Percentiles rank a stretch among this genome's conserved stretches.
These are phyloP conservation scores for Orientallactaga bullata DNA, from an alignment of 2,113 vertebrate species.

Conservation along the genomic window DNA sequence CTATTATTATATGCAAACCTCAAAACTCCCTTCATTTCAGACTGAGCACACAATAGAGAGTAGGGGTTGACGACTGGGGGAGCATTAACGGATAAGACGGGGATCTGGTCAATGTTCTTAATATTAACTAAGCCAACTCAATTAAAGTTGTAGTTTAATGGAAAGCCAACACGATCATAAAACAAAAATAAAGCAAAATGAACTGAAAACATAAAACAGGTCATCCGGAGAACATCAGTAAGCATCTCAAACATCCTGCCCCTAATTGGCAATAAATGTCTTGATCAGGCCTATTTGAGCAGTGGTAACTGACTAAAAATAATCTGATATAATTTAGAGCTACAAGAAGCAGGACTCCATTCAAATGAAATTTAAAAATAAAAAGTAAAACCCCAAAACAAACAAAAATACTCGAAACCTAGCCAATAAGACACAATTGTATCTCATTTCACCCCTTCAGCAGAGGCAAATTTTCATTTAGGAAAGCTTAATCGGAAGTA, in stretches of 20 bases:
- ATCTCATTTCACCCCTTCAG: slow-evolving; percentile 38
- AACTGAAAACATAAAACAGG: slow-evolving; percentile 72
- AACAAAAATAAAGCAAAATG: slow-evolving; percentile 78
- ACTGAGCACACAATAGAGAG: not conserved
- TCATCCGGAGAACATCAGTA: slow-evolving; percentile 80
- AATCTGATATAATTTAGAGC: slow-evolving; percentile 64
- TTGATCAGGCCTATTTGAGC: slow-evolving; percentile 74
- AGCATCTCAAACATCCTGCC: slow-evolving; percentile 83
- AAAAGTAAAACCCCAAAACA: not conserved
- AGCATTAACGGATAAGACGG: not conserved
- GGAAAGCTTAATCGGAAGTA: slow-evolving; percentile 52
- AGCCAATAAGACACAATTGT: slow-evolving; percentile 53
- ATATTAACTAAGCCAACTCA: slow-evolving; percentile 77
- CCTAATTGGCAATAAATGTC: slow-evolving; percentile 84
- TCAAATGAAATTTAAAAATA: slow-evolving; percentile 50
- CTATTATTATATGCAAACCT: slow-evolving; percentile 19
- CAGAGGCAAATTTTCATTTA: slow-evolving; percentile 38
- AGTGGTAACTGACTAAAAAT: slow-evolving; percentile 67
- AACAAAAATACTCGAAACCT: not conserved
- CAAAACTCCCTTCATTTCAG: not conserved
- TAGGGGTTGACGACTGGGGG: not conserved
- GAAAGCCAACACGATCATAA: slow-evolving; percentile 82
- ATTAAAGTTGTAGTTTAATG: slow-evolving; percentile 81
- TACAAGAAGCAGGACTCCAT: slow-evolving; percentile 64
- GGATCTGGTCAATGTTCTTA: slow-evolving; percentile 72